A percentile compares a stretch with the other conserved stretches of the same genome.
phyloP scores from a whole-genome alignment of 2,888 invertebrate genomes.

The Tromatobia lineatoria region DNA sequence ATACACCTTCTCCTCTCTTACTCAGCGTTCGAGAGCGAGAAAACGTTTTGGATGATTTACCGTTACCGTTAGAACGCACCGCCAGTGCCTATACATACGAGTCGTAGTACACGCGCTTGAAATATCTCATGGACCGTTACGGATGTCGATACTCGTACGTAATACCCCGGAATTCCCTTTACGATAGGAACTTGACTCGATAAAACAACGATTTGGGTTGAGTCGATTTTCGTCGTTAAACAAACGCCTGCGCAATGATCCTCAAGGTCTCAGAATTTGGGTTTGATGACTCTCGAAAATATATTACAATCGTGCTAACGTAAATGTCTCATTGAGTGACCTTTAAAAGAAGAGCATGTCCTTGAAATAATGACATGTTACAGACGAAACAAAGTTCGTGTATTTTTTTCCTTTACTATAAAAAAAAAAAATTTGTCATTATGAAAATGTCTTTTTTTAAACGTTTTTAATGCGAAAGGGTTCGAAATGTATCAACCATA shows the following conservation, averaged over 20 bases:
- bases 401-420: too few species aligned
- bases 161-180: conserved; percentile 39
- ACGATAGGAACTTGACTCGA: conserved; percentile 12
- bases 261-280: conserved; percentile 36
- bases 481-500: too few species aligned
- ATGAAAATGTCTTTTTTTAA: too few species aligned
- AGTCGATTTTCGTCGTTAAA: background rate
- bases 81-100: conserved; percentile 17
- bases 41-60: conserved; percentile 77
- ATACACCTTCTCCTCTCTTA: conserved; percentile 49
- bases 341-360: background rate
- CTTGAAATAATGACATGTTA: too few species aligned
- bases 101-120: conserved; percentile 30
- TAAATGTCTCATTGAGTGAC: background rate
- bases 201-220: conserved; percentile 18
- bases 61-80: conserved; percentile 77
- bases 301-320: background rate
- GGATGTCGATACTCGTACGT: conserved; percentile 49
- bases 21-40: conserved; percentile 52
- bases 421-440: too few species aligned
- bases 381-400: too few species aligned
- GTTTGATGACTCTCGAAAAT: conserved; percentile 29
- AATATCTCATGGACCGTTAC: conserved; percentile 62
- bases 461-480: too few species aligned
- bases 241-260: background rate